Conservation (phyloP, 2,888 invertebrate genomes). For the Caenorhabditis sp. region DNA sequence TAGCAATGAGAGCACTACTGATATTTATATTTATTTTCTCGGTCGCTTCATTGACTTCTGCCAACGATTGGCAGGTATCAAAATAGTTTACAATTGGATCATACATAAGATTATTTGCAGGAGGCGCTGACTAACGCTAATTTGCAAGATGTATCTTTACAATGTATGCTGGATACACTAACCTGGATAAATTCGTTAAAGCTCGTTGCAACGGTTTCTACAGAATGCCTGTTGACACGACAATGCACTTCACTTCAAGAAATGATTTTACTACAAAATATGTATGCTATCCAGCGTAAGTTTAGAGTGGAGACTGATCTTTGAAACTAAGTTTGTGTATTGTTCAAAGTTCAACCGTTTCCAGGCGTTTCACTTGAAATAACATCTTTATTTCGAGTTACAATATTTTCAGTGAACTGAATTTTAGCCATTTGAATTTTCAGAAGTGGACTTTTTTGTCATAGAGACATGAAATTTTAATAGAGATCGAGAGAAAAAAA, state of each 20-base stretch:
- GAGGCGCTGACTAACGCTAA: not conserved
- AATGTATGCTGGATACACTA: not conserved
- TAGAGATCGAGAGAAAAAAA: too few species aligned
- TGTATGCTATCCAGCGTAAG: slow-evolving; percentile 6
- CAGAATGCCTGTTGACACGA: not conserved
- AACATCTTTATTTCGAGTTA: too few species aligned
- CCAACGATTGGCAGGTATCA: not conserved
- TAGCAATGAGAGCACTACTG: not conserved
- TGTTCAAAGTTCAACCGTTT: too few species aligned
- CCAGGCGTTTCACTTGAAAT: too few species aligned
- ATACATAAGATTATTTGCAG: not conserved
- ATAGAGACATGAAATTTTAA: too few species aligned
- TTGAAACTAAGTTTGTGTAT: too few species aligned
- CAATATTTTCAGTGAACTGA: too few species aligned
- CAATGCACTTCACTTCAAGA: not conserved
- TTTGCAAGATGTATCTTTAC: not conserved
- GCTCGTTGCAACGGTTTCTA: not conserved
- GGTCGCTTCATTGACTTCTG: not conserved
- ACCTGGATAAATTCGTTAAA: not conserved
- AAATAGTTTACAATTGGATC: not conserved
- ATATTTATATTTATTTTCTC: not conserved
- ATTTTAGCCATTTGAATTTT: too few species aligned
- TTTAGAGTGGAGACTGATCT: too few species aligned
- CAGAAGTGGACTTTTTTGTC: too few species aligned
- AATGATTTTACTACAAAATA: slow-evolving; percentile 3